phyloP scores from a whole-genome alignment of 2,888 invertebrate genomes.

The Ormyrus labotus region DNA sequence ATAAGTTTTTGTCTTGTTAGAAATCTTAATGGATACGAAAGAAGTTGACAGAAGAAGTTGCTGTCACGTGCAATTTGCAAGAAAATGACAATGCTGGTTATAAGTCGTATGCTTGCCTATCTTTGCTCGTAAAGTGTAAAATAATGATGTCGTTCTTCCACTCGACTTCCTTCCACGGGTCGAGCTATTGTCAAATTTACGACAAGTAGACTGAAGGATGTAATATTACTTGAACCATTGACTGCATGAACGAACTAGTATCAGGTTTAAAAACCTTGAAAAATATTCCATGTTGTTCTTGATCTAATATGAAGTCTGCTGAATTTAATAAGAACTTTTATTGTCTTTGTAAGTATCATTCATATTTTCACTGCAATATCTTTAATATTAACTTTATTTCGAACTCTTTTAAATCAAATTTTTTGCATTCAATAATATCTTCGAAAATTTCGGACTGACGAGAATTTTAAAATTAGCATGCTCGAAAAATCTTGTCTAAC shows the following conservation, averaged over 20 bases:
- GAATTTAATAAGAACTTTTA: too few relatives aligned
- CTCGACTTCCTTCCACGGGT: conserved; percentile 3
- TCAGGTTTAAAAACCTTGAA: too few relatives aligned
- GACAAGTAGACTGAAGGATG: conserved; percentile 18
- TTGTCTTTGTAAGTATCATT: too few relatives aligned
- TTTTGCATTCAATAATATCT: too few relatives aligned
- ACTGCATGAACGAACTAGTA: neutral
- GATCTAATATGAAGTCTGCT: too few relatives aligned
- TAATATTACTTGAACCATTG: neutral
- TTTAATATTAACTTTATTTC: too few relatives aligned
- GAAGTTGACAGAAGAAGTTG: conserved; percentile 30
- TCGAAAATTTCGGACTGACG: too few relatives aligned
- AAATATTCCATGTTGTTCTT: too few relatives aligned
- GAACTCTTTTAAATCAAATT: too few relatives aligned
- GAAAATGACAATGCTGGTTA: conserved; percentile 41
- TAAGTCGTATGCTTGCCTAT: conserved; percentile 21
- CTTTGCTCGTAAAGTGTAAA: conserved; percentile 47
- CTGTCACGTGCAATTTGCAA: conserved; percentile 32
- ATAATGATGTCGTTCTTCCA: conserved; percentile 45
- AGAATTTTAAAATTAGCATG: too few relatives aligned
- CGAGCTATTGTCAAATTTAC: conserved; percentile 46
- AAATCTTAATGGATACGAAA: conserved; percentile 33
- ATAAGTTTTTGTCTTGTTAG: conserved; percentile 14
- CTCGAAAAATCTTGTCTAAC: too few relatives aligned
- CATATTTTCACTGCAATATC: too few relatives aligned